Evolutionary conservation across 2,888 invertebrate species (phyloP).

Genomic region (Stomorhina lunata): DNA sequence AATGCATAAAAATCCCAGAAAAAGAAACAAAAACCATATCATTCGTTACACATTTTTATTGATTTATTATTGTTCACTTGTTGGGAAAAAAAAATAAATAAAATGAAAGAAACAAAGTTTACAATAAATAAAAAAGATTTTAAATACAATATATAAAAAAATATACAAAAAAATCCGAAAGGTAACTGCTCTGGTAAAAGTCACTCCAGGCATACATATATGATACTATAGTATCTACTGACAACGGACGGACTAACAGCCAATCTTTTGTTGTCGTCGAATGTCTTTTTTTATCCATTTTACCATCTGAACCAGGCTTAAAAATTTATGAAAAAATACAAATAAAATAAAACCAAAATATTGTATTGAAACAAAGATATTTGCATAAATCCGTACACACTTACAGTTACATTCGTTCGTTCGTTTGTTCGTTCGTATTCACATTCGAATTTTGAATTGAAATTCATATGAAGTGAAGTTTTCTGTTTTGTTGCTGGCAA

Average conservation of each 20-base stretch:
- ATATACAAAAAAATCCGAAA: conserved; percentile 2
- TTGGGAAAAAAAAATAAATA: background rate
- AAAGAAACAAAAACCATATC: conserved; percentile 18
- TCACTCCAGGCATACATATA: too few species aligned
- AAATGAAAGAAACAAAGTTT: background rate
- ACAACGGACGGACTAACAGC: too few species aligned
- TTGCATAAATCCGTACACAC: conserved; percentile 35
- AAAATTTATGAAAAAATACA: conserved; percentile 9
- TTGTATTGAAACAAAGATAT: conserved; percentile 30
- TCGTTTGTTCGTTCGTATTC: conserved; percentile 3
- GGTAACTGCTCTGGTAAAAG: conserved; percentile 27
- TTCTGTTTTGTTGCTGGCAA: conserved; percentile 50
- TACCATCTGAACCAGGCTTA: conserved; percentile 24
- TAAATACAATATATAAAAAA: too few species aligned
- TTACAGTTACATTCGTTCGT: background rate
- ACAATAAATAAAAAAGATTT: background rate
- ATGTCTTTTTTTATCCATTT: background rate
- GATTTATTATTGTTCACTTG: conserved; percentile 45
- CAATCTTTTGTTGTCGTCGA: background rate
- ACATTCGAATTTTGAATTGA: too few species aligned
- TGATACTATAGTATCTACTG: too few species aligned
- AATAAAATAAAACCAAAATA: too few species aligned
- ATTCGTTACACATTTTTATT: conserved; percentile 52
- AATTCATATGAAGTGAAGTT: conserved; percentile 14
- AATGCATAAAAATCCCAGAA: conserved; percentile 7